These are phyloP conservation scores for Nesometra sesokonis DNA, from an alignment of 35 echinoderm and acorn worm species.

Conservation along the genomic window DNA sequence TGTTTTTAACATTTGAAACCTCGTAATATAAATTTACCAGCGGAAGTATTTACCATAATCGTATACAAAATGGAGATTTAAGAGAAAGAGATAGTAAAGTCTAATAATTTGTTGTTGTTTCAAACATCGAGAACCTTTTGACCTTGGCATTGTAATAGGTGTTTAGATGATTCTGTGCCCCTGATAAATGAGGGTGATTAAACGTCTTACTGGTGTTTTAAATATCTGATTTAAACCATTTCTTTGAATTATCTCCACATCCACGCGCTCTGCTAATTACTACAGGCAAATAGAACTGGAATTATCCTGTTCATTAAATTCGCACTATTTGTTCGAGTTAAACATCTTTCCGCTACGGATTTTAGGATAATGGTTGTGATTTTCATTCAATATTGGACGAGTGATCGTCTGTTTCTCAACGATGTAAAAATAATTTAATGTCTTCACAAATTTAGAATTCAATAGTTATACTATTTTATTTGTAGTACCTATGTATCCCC, in stretches of 20 bases:
- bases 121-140: neutral
- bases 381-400: too few species aligned
- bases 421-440: too few species aligned
- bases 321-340: too few species aligned
- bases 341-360: too few species aligned
- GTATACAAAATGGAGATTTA: neutral
- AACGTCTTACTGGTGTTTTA: neutral
- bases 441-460: too few species aligned
- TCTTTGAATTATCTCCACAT: neutral
- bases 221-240: neutral
- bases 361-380: too few species aligned
- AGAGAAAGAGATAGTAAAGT: neutral
- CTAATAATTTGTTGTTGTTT: neutral
- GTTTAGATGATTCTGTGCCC: neutral
- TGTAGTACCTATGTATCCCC: too few species aligned
- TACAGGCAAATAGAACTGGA: neutral
- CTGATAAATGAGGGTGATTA: neutral
- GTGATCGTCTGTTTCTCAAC: too few species aligned
- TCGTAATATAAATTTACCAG: neutral
- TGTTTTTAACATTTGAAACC: too few species aligned
- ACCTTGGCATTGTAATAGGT: neutral
- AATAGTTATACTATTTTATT: too few species aligned
- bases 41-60: neutral
- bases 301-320: neutral
- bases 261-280: neutral